phyloP scores from a whole-genome alignment of 2,888 invertebrate species.

The Andrena dorsata region DNA sequence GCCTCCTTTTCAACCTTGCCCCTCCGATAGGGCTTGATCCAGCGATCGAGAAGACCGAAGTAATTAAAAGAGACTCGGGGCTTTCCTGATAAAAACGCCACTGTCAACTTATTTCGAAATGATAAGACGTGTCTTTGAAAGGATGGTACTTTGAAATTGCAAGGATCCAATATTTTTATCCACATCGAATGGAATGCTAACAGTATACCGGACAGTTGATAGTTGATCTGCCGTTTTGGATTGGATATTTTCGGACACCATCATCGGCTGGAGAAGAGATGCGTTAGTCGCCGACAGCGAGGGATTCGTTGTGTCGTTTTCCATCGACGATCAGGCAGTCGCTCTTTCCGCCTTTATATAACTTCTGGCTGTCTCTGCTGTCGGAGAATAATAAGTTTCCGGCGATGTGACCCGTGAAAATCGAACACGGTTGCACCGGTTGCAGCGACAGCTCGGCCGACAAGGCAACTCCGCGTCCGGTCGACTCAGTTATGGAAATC shows the following conservation, averaged over 20 bases:
- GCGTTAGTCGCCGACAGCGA: not conserved
- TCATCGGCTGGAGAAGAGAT: not conserved
- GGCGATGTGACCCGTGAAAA: slow-evolving; percentile 81
- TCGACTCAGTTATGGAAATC: slow-evolving; percentile 80
- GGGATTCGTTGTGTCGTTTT: slow-evolving; percentile 27
- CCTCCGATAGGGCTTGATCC: slow-evolving; percentile 25
- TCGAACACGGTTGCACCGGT: slow-evolving; percentile 81
- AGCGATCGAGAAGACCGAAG: not conserved
- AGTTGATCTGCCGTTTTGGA: slow-evolving; percentile 3
- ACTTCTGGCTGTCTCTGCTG: slow-evolving; percentile 50
- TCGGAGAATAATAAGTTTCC: slow-evolving; percentile 79
- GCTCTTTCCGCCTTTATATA: slow-evolving; percentile 41
- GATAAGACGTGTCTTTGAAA: not conserved
- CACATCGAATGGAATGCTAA: too few relatives aligned
- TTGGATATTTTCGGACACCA: not conserved
- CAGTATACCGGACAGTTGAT: not conserved
- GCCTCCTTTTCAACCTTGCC: slow-evolving; percentile 21
- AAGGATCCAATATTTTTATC: not conserved
- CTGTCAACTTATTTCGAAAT: not conserved
- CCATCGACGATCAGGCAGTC: slow-evolving; percentile 42
- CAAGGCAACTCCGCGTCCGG: slow-evolving; percentile 80
- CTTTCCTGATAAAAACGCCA: slow-evolving; percentile 3
- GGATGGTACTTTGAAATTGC: not conserved
- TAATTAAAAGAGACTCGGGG: slow-evolving; percentile 44
- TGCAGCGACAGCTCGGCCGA: slow-evolving; percentile 83